Conservation (phyloP, 2,113 vertebrate species). For the Nerophis lumbriciformis region DNA sequence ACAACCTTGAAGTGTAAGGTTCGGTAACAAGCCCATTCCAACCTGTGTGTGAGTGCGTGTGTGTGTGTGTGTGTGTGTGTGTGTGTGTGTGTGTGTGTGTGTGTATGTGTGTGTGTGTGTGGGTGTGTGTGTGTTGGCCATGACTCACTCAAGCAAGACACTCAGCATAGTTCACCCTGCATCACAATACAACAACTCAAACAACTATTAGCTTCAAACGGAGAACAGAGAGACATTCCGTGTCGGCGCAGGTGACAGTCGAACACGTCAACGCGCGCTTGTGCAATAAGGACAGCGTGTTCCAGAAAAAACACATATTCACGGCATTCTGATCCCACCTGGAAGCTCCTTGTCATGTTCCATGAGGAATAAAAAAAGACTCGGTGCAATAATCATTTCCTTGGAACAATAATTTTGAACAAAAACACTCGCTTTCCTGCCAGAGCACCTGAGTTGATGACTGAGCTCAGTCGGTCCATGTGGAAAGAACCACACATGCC, state of each 20-base stretch:
- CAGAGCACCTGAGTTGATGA: constrained; percentile 36
- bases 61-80: constrained; percentile 19
- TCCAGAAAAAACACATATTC: too few species aligned
- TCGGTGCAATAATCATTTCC: constrained; percentile 40
- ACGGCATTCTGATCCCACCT: constrained; percentile 16
- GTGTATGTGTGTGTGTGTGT: constrained; percentile 19
- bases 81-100: constrained; percentile 10
- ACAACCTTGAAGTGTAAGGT: constrained; percentile 48
- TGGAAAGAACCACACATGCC: constrained; percentile 28
- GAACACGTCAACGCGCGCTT: constrained; percentile 9
- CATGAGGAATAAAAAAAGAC: constrained; percentile 29
- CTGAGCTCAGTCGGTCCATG: constrained; percentile 14
- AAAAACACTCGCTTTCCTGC: constrained; percentile 41
- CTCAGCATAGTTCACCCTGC: constrained; percentile 34
- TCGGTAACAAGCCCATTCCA: constrained; percentile 45
- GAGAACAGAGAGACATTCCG: constrained; percentile 4
- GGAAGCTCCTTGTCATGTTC: constrained; percentile 13
- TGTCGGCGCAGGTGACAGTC: not conserved
- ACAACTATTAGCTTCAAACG: constrained; percentile 20
- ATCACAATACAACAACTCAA: constrained; percentile 33
- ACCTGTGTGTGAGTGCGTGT: constrained; percentile 16
- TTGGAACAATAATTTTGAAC: constrained; percentile 29
- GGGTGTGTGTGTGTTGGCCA: constrained; percentile 14
- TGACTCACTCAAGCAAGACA: constrained; percentile 55
- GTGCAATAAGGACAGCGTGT: not conserved